Percentiles rank a stretch among this genome's conserved stretches.
Conservation (phyloP, 2,797 vertebrate genomes). For the Hoplostethus mediterraneus region DNA sequence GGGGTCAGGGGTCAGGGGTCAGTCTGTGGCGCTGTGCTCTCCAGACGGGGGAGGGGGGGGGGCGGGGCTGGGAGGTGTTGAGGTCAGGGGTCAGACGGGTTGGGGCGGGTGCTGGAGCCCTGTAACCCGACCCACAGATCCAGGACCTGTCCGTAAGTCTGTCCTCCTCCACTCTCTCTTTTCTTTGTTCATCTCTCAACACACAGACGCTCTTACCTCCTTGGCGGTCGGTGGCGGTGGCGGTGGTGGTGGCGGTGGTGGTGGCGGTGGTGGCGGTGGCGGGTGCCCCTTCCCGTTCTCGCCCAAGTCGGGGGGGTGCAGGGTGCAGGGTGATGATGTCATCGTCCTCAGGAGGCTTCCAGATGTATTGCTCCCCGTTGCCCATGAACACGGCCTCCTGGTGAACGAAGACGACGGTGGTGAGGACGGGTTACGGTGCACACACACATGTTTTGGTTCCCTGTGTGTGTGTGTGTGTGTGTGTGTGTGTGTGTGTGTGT, state of each 20-base stretch:
- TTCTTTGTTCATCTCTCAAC: neutral
- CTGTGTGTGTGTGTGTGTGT: conserved; percentile 12
- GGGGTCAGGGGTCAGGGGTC: conserved; percentile 4
- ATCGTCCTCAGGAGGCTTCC: conserved; percentile 88
- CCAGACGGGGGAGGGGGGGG: neutral
- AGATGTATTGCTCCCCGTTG: conserved; percentile 89
- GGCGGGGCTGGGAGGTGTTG: conserved; percentile 19
- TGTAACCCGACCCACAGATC: conserved; percentile 69
- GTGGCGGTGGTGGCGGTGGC: too few relatives aligned
- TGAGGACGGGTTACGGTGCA: neutral
- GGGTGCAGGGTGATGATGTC: conserved; percentile 83
- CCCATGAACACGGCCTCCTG: conserved; percentile 90
- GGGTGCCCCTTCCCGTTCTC: conserved; percentile 79
- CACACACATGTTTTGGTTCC: neutral
- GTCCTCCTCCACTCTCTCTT: too few relatives aligned
- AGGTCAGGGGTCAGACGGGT: neutral
- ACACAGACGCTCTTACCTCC: conserved; percentile 75
- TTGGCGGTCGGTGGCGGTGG: conserved; percentile 75
- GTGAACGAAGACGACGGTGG: conserved; percentile 29
- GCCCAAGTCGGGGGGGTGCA: conserved; percentile 66
- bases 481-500: neutral
- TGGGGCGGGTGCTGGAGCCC: conserved; percentile 2
- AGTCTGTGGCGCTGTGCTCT: too few relatives aligned
- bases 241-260: too few relatives aligned
- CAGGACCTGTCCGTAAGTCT: conserved; percentile 23